Percentiles rank a stretch among this genome's conserved stretches.
Evolutionary conservation across 2,888 invertebrate species (phyloP).

Genomic region (Cheilosia urbana): DNA sequence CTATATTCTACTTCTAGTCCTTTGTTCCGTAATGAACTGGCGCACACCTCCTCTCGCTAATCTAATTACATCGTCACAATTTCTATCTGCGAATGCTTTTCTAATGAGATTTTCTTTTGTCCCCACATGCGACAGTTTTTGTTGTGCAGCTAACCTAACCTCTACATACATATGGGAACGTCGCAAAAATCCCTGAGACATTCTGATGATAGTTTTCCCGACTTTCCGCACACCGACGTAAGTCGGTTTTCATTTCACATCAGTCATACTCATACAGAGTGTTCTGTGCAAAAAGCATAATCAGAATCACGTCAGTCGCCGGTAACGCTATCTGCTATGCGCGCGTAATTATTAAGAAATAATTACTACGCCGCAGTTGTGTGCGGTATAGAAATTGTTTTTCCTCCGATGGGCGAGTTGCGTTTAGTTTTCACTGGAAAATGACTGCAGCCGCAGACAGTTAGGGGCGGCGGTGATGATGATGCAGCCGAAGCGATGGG

Average conservation of each 20-base stretch:
- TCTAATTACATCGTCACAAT: conserved; percentile 60
- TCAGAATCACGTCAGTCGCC: conserved; percentile 16
- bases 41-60: conserved; percentile 36
- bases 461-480: conserved; percentile 33
- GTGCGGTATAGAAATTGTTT: conserved; percentile 62
- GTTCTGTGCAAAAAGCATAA: conserved; percentile 25
- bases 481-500: conserved; percentile 21
- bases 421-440: conserved; percentile 61
- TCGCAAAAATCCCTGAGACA: conserved; percentile 26
- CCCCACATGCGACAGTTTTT: conserved; percentile 30
- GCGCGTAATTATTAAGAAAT: conserved; percentile 70
- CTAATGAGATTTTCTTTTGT: conserved; percentile 72
- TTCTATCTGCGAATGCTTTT: conserved; percentile 29
- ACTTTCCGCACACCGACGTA: conserved; percentile 2
- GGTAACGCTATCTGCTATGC: conserved; percentile 36
- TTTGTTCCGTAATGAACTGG: conserved; percentile 65
- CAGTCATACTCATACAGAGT: conserved; percentile 3
- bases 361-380: conserved; percentile 57
- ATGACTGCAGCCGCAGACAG: conserved; percentile 55
- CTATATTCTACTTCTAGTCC: conserved; percentile 40
- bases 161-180: not conserved
- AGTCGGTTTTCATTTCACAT: conserved; percentile 63
- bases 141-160: not conserved
- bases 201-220: conserved; percentile 34
- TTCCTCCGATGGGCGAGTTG: conserved; percentile 36